Evolutionary conservation across 1,140 invertebrate species (phyloP), one percentile per base, ranked within the genome.

Genomic region (Eriocheir sinensis): DNA sequence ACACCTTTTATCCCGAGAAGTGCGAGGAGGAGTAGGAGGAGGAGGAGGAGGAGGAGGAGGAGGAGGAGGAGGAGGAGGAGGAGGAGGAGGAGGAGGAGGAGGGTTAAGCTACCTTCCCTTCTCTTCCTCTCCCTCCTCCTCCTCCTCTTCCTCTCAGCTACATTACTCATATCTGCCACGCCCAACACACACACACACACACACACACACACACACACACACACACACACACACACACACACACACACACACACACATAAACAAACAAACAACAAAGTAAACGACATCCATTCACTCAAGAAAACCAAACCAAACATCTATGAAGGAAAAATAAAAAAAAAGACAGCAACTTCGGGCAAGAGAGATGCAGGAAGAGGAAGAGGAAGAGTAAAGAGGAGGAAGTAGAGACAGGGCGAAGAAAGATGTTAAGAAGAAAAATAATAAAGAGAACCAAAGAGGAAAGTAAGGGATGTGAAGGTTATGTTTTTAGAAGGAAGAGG

Each of bases 151-250:
- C 81, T 38, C 81, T 38, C 81, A 38, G 4, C 12, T 34, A 38
- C 81, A 17, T 72, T 72, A 72, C 27, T 72, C 60, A 72, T 72
- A 72, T 72, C 60, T 21, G 8, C 60, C 60, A 72, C 60, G 60
- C 60, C 60, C 60, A 21, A 8, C 60, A 72, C 48, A 53, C n/a
- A n/a, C n/a, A n/a, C n/a, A n/a, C n/a, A n/a, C 48, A 53, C 60
- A 72, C 60, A 72, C 60, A 72, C 60, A 72, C 60, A 72, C 60
- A 72, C 60, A 72, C 60, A 72, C 60, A 72, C 60, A 72, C 60
- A 72, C 60, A 72, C 60, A 72, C 60, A 72, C 60, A 72, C 60
- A 72, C 60, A 72, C 60, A 72, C 60, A 72, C 60, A 72, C 60
- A 72, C 60, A 72, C 60, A 72, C 60, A 72, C 60, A 72, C 60